Conservation (phyloP, 2,113 vertebrate genomes). For the Crotalus tigris region DNA sequence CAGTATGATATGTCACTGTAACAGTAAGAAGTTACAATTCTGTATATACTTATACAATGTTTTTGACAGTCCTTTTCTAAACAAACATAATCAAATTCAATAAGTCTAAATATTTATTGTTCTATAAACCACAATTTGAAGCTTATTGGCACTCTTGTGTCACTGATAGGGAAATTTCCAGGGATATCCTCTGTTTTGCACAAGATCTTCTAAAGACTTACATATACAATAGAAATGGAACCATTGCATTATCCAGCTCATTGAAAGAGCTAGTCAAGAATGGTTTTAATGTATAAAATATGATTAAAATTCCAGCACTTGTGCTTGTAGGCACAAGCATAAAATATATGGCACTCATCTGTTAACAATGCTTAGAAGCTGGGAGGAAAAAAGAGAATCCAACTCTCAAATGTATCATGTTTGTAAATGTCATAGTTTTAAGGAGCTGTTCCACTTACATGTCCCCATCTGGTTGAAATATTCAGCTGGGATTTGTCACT, state of each 20-base stretch:
- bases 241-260: background rate
- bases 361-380: background rate
- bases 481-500: constrained; percentile 24
- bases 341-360: constrained; percentile 6
- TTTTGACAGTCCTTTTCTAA: background rate
- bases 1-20: background rate
- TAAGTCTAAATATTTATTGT: background rate
- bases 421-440: constrained; percentile 4
- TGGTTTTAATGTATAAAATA: background rate
- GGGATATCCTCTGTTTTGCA: background rate
- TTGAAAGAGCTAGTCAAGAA: background rate
- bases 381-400: background rate
- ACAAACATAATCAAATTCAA: background rate
- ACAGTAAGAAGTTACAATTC: background rate
- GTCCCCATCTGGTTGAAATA: constrained; percentile 9
- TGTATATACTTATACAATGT: background rate
- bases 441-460: background rate
- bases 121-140: background rate
- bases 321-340: background rate
- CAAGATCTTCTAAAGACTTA: background rate
- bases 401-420: constrained; percentile 5
- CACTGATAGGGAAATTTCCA: background rate
- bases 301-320: background rate
- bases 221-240: too few relatives aligned
- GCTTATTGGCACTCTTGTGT: background rate